A percentile compares a stretch with the other conserved stretches of the same genome.
Evolutionary conservation across 2,113 vertebrate genomes (phyloP).

Genomic region (Rutilus rutilus): DNA sequence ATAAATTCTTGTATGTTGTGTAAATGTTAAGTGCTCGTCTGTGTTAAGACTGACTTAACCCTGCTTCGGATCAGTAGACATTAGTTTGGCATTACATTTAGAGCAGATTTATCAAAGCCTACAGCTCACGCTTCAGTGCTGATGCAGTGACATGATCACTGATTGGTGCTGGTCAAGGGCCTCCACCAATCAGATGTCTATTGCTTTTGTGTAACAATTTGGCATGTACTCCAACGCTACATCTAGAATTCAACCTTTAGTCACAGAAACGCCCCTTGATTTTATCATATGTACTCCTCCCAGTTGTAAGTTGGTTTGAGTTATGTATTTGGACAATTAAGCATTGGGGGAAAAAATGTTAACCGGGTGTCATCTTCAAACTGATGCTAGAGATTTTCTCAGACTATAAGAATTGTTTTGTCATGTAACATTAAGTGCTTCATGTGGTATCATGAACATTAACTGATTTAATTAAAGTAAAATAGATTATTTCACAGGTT

Average conservation of each 20-base stretch:
- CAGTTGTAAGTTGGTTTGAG: neutral
- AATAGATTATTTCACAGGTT: neutral
- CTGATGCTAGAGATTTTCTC: too few species aligned
- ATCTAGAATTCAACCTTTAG: neutral
- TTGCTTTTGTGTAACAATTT: neutral
- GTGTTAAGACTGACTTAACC: slow-evolving; percentile 36
- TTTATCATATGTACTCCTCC: neutral
- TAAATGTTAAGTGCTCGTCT: neutral
- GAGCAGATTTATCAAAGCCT: slow-evolving; percentile 31
- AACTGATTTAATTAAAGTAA: too few species aligned
- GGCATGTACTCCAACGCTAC: neutral
- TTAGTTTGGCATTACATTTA: slow-evolving; percentile 23
- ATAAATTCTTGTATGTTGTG: neutral
- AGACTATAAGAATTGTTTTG: too few species aligned
- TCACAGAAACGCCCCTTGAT: neutral
- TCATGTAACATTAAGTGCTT: too few species aligned
- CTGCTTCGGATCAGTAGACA: neutral
- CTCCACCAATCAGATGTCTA: neutral
- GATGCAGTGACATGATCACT: neutral
- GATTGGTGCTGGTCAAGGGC: neutral
- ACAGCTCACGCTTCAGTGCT: neutral
- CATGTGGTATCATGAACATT: too few species aligned
- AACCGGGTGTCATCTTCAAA: too few species aligned
- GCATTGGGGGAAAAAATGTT: too few species aligned
- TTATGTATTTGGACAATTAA: neutral